Evolutionary conservation across 2,888 invertebrate genomes (phyloP).

Genomic region (Synanthedon vespiformis): DNA sequence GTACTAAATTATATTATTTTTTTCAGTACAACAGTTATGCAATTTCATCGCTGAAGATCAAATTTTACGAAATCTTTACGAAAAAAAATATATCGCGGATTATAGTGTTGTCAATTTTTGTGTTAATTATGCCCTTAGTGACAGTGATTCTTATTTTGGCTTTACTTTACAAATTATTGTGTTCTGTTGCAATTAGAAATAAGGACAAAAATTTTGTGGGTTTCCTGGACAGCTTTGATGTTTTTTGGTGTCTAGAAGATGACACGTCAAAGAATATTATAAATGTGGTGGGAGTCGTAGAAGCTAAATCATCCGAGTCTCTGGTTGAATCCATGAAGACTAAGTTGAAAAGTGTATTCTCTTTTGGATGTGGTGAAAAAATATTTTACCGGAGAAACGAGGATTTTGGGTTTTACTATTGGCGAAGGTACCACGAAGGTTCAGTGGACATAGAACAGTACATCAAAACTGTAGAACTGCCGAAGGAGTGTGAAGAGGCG

Average conservation of each 20-base stretch:
- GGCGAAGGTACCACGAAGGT: conserved; percentile 34
- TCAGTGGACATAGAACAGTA: conserved; percentile 45
- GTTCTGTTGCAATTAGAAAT: conserved; percentile 26
- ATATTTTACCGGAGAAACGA: conserved; percentile 50
- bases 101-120: conserved; percentile 15
- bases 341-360: conserved; percentile 20
- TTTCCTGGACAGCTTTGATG: conserved; percentile 63
- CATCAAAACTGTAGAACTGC: conserved; percentile 45
- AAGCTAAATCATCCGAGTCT: conserved; percentile 27
- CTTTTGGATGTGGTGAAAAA: conserved; percentile 29
- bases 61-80: conserved; percentile 8
- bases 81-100: conserved; percentile 11
- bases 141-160: conserved; percentile 17
- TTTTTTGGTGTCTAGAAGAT: conserved; percentile 66
- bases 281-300: conserved; percentile 56
- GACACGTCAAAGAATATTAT: conserved; percentile 51
- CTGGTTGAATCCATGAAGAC: conserved; percentile 25
- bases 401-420: conserved; percentile 63
- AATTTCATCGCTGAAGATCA: conserved; percentile 8
- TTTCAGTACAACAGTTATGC: conserved; percentile 13
- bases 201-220: conserved; percentile 44
- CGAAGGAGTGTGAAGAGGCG: conserved; percentile 19
- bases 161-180: conserved; percentile 26
- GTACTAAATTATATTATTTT: not conserved
- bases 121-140: conserved; percentile 21